Percentiles rank a stretch among this genome's conserved stretches.
These are phyloP conservation scores for Leucophenga montana DNA, from an alignment of 2,888 invertebrate genomes.

Conservation along the genomic window DNA sequence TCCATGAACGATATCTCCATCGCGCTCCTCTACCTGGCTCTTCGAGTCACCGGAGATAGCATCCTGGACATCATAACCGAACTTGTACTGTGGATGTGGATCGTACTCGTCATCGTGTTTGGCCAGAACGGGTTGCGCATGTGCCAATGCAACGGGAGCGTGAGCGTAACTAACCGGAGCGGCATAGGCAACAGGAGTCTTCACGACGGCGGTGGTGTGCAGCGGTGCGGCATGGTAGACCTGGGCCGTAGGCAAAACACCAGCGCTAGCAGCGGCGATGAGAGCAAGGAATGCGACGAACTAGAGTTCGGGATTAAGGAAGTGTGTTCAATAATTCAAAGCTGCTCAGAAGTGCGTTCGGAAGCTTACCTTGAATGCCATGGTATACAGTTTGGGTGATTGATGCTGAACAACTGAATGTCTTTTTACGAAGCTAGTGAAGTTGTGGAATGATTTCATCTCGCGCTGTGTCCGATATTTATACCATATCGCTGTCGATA, in stretches of 20 bases:
- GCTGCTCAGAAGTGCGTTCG: neutral
- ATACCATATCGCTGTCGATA: constrained; percentile 43
- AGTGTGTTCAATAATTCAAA: too few species aligned
- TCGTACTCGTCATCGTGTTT: constrained; percentile 67
- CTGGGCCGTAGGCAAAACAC: constrained; percentile 52
- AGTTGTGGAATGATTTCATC: constrained; percentile 59
- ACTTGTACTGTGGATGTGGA: constrained; percentile 69
- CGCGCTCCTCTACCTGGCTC: constrained; percentile 69
- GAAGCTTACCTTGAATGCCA: constrained; percentile 18
- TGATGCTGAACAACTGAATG: neutral
- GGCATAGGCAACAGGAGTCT: constrained; percentile 48
- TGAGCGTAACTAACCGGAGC: constrained; percentile 39
- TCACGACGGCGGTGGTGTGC: constrained; percentile 36
- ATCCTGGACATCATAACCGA: constrained; percentile 69
- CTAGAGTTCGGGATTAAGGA: constrained; percentile 37
- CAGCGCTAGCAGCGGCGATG: constrained; percentile 58
- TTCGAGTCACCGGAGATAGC: constrained; percentile 68
- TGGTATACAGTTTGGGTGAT: neutral
- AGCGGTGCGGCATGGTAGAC: constrained; percentile 48
- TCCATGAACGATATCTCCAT: constrained; percentile 69
- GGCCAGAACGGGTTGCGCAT: constrained; percentile 58
- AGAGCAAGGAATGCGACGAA: constrained; percentile 57
- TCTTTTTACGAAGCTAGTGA: constrained; percentile 40
- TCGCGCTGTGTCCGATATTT: constrained; percentile 45
- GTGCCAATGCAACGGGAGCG: constrained; percentile 40